Conservation (phyloP, 23 tunicate genomes). For the Phallusia fumigata region DNA sequence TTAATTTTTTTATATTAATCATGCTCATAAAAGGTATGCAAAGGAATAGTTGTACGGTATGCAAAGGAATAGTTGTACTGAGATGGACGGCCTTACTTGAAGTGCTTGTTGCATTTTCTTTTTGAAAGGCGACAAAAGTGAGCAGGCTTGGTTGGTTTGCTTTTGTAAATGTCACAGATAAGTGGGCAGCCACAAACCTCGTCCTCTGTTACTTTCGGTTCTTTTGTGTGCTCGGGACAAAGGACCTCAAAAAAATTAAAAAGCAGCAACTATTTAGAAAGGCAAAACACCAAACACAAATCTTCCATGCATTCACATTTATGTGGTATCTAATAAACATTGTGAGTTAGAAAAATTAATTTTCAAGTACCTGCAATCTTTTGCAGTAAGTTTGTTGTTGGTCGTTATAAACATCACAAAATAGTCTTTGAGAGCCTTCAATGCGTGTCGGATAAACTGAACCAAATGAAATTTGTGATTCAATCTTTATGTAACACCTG, state of each 20-base stretch:
- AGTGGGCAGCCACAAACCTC: conserved; percentile 93
- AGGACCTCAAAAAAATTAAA: too few species aligned
- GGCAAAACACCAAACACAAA: too few species aligned
- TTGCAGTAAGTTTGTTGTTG: conserved; percentile 94
- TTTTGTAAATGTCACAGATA: conserved; percentile 51
- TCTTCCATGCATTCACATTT: too few species aligned
- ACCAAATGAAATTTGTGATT: conserved; percentile 85
- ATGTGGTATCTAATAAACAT: too few species aligned
- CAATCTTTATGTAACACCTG: conserved; percentile 92
- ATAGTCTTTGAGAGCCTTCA: conserved; percentile 87
- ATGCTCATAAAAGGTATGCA: too few species aligned
- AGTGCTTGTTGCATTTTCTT: conserved; percentile 82
- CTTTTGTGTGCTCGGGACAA: conserved; percentile 93
- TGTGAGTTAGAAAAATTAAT: too few species aligned
- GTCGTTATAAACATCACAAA: conserved; percentile 85
- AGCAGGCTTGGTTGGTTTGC: conserved; percentile 43
- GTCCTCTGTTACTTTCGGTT: conserved; percentile 69
- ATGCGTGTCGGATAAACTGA: conserved; percentile 85
- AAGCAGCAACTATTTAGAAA: background rate
- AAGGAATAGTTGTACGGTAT: too few species aligned
- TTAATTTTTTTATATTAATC: too few species aligned
- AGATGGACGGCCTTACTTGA: conserved; percentile 42
- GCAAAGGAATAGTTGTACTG: too few species aligned
- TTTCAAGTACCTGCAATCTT: conserved; percentile 53
- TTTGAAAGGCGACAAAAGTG: conserved; percentile 71